Base-by-base conservation (phyloP, 2,797 vertebrate genomes). In the Acanthurus leucopareius region DNA sequence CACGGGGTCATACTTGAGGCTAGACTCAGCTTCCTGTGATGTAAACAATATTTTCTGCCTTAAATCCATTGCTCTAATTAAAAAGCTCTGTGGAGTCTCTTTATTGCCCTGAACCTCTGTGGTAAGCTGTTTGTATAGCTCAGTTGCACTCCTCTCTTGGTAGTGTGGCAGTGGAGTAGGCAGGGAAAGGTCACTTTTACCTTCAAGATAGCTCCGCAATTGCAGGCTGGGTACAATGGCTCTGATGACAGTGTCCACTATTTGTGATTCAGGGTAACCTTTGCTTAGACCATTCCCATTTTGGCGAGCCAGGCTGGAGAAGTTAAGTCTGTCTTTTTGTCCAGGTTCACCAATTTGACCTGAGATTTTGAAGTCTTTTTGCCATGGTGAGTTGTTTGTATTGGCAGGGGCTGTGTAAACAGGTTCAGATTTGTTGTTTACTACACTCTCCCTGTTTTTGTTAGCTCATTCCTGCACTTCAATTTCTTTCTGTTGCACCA, bases 31-130 rank as follows among this genome's bases (percentile, higher is more conserved):
- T 57, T 69, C 40, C 13, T 47, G 38, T 7, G 47, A 71, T 0
- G 69, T 14, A 16, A 62, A 62, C 9, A 72, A 48, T 4, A 72
- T 62, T 25, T 72, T 72, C 19, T 72, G 49, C 8, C 49, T 53
- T 20, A 63, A 13, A 9, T 77, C 70, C 0, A 73, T 5, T 4
- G 28, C 40, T 4, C 35, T 38, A 2, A 76, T 54, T 3, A 80
- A 9, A 4, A 76, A 59, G 7, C 48, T 75, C 32, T 81, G 54
- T 0, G 73, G 44, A 7, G 47, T 61, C 1, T 76, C 45, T 40
- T 17, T 38, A 51, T 2, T 44, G 51, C 17, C 8, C 7, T 69
- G 66, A 1, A 57, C 66, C 1, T 57, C 66, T 14, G 40, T n/a
- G 16, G 66, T 45, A 8, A 69, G 25, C 25, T 69, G 53, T 57